These are phyloP conservation scores for Xanthia icteritia DNA, from an alignment of 2,888 invertebrate species.

Conservation along the genomic window DNA sequence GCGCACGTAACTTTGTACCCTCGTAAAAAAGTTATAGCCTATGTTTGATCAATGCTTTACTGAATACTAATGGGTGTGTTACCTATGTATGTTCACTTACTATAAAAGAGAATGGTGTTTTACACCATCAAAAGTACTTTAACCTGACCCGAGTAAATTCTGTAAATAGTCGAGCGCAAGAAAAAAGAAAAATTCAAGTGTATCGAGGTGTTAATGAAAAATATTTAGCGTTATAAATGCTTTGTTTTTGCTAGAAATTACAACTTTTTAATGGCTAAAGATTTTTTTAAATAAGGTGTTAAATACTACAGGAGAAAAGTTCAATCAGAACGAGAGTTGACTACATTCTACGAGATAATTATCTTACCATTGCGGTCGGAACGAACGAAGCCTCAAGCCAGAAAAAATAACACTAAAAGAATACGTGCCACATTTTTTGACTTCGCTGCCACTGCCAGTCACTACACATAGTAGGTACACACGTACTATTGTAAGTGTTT, in stretches of 20 bases:
- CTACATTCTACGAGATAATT: slow-evolving; percentile 66
- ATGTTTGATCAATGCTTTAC: slow-evolving; percentile 57
- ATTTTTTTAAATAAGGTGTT: slow-evolving; percentile 3
- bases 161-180: background rate
- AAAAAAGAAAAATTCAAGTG: background rate
- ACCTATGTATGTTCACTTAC: slow-evolving; percentile 29
- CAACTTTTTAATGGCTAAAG: slow-evolving; percentile 8
- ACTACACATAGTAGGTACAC: slow-evolving; percentile 20
- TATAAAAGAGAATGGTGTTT: slow-evolving; percentile 19
- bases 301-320: slow-evolving; percentile 17
- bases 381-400: slow-evolving; percentile 65
- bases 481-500: slow-evolving; percentile 18
- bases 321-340: slow-evolving; percentile 47
- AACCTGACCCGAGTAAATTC: background rate
- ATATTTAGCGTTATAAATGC: background rate
- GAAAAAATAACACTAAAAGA: slow-evolving; percentile 57
- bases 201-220: background rate
- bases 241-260: background rate
- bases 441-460: slow-evolving; percentile 19
- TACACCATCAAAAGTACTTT: background rate
- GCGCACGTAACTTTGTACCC: slow-evolving; percentile 64
- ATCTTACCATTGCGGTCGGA: slow-evolving; percentile 65
- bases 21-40: slow-evolving; percentile 68
- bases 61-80: slow-evolving; percentile 39
- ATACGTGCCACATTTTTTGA: slow-evolving; percentile 55